A percentile compares a stretch with the other conserved stretches of the same genome.
These are phyloP conservation scores for Monarcha castaneiventris DNA, from an alignment of 2,113 vertebrate species.

Conservation along the genomic window DNA sequence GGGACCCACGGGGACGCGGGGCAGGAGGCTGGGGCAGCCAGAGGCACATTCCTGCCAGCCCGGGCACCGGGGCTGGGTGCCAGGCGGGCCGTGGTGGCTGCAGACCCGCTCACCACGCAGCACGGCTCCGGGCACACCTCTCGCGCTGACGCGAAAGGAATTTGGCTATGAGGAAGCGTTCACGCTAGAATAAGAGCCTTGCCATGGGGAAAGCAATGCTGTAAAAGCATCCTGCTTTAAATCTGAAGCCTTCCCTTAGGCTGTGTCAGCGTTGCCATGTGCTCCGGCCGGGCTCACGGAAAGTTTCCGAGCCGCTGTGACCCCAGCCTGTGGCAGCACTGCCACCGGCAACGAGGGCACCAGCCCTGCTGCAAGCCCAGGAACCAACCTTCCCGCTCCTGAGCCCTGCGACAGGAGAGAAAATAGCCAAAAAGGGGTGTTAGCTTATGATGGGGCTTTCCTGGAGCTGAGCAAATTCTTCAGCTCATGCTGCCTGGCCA, in stretches of 20 bases:
- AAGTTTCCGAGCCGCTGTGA: fast-evolving
- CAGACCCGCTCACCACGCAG: fast-evolving
- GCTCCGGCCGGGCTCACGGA: fast-evolving
- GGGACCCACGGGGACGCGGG: fast-evolving
- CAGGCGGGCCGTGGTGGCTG: fast-evolving
- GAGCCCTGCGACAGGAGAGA: fast-evolving
- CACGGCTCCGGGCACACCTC: not conserved
- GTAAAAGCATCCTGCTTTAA: not conserved
- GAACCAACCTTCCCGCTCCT: fast-evolving
- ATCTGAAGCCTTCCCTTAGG: not conserved
- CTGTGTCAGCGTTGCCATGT: not conserved
- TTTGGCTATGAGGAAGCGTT: not conserved
- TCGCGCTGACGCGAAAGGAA: not conserved
- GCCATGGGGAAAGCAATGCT: not conserved
- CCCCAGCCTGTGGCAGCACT: not conserved
- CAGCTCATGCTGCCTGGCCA: not conserved
- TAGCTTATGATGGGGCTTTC: not conserved
- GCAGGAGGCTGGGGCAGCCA: not conserved
- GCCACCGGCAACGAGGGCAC: not conserved
- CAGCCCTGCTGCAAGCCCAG: not conserved
- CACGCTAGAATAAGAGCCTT: not conserved
- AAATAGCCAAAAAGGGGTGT: not conserved
- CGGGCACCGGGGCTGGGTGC: not conserved
- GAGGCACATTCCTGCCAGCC: not conserved
- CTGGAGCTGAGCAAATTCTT: not conserved